A percentile compares a stretch with the other conserved stretches of the same genome.
Conservation (phyloP, 2,113 vertebrate genomes). For the Sardina pilchardus region DNA sequence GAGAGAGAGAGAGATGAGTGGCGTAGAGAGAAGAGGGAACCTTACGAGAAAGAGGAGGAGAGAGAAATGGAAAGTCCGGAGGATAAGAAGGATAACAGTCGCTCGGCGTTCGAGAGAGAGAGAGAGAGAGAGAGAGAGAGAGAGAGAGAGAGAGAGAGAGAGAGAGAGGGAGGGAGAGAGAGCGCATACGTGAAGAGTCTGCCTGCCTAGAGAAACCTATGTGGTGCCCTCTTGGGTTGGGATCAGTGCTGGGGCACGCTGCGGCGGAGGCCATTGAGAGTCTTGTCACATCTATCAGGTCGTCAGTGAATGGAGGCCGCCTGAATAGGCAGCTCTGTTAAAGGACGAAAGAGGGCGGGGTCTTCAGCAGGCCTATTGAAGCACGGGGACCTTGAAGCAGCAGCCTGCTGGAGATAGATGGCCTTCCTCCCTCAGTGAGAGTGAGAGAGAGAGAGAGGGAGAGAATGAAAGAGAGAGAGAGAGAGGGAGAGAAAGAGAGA, state of each 20-base stretch:
- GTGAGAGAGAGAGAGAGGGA: background rate
- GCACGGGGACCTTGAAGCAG: conserved; percentile 50
- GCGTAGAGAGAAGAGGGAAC: background rate
- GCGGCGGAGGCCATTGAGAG: conserved; percentile 62
- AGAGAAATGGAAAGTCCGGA: background rate
- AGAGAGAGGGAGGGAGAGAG: background rate
- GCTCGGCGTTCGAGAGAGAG: background rate
- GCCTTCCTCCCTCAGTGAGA: conserved; percentile 22
- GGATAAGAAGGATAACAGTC: background rate
- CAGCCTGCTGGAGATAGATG: conserved; percentile 40
- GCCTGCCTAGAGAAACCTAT: conserved; percentile 42
- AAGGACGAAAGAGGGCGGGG: conserved; percentile 56
- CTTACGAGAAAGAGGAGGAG: background rate
- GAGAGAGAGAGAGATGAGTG: background rate
- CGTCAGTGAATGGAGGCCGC: conserved; percentile 44
- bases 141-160: background rate
- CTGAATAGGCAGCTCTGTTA: conserved; percentile 65
- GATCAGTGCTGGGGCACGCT: conserved; percentile 64
- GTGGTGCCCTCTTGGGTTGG: conserved; percentile 58
- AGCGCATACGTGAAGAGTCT: background rate
- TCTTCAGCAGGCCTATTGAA: conserved; percentile 50
- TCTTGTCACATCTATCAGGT: conserved; percentile 69
- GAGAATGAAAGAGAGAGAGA: background rate
- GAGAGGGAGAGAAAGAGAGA: background rate
- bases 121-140: conserved; percentile 21